Evolutionary conservation across 2,113 vertebrate species (phyloP).

Genomic region (Guaruba guarouba): DNA sequence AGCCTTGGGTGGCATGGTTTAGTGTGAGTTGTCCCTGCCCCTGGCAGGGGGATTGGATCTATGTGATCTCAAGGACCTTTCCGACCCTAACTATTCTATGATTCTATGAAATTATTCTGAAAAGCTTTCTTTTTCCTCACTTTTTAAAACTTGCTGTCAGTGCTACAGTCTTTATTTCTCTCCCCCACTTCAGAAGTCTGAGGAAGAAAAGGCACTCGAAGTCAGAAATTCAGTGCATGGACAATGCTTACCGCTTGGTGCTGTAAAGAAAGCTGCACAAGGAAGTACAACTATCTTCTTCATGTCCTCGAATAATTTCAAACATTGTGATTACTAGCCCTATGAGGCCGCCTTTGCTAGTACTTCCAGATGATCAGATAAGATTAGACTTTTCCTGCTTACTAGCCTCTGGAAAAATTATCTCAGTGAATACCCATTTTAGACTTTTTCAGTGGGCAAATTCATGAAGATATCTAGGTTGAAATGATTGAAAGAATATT

Average conservation of each 20-base stretch:
- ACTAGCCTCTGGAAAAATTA: not conserved
- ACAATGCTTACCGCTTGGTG: fast-evolving
- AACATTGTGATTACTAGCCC: not conserved
- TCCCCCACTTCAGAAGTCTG: not conserved
- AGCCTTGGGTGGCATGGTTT: too few species aligned
- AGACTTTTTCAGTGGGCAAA: not conserved
- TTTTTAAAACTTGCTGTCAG: not conserved
- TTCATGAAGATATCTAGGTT: not conserved
- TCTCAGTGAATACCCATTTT: not conserved
- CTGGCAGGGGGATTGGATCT: too few species aligned
- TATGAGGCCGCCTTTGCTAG: not conserved
- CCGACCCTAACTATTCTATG: too few species aligned
- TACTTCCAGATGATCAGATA: not conserved
- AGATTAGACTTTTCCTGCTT: not conserved
- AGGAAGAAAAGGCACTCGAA: not conserved
- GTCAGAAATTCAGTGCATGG: not conserved
- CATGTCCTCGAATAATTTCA: not conserved
- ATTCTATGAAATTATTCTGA: not conserved
- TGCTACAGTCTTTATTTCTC: not conserved
- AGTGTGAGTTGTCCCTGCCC: too few species aligned
- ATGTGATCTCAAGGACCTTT: too few species aligned
- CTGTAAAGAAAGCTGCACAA: not conserved
- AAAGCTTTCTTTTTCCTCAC: not conserved
- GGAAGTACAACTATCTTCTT: not conserved
- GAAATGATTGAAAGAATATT: not conserved